Base-by-base conservation (phyloP, 1,140 invertebrate genomes). In the Drosophila orosa region DNA sequence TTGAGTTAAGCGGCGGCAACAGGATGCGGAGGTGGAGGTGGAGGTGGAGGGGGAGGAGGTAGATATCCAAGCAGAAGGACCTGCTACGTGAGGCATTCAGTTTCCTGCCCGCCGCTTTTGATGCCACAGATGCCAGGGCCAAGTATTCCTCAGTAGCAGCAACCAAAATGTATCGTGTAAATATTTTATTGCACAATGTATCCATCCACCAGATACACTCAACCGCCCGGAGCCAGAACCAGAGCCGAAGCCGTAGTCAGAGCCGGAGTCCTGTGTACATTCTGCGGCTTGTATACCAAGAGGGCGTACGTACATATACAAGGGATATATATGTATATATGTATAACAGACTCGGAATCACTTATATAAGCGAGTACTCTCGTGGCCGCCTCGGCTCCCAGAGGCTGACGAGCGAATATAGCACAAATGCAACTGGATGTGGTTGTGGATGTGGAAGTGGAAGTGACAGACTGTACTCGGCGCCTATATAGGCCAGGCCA, bases 101-200 rank as follows among this genome's bases (percentile, higher is more conserved):
- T 75, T 65, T 74, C 52, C 66, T 50, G 62, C 9, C 33, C 25
- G 57, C 37, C 19, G 63, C 50, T 57, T 84, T 71, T 73, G 76
- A 73, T 84, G 76, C 66, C 76, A 52, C 63, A 80, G 81, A 66
- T 78, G 81, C 81, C 62, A 75, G 33, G 54, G 60, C 31, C 58
- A 75, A 80, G 76, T 61, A 74, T 69, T 69, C 50, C 62, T 75
- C 68, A 48, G 61, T 56, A 42, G 75, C 74, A 56, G 48, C 31
- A 42, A 44, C 29, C 39, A 35, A 81, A 86, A 86, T 86, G 82
- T 78, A 79, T 78, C 69, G 74, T 86, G 78, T 86, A 83, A 86
- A 86, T 86, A 86, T 86, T 86, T 86, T 76, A 86, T 86, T 87
- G 83, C 79, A 86, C 83, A 79, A 87, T 86, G 75, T 87, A 76